Conservation (phyloP, 2,888 invertebrate species). For the Drosophila mayaguana region DNA sequence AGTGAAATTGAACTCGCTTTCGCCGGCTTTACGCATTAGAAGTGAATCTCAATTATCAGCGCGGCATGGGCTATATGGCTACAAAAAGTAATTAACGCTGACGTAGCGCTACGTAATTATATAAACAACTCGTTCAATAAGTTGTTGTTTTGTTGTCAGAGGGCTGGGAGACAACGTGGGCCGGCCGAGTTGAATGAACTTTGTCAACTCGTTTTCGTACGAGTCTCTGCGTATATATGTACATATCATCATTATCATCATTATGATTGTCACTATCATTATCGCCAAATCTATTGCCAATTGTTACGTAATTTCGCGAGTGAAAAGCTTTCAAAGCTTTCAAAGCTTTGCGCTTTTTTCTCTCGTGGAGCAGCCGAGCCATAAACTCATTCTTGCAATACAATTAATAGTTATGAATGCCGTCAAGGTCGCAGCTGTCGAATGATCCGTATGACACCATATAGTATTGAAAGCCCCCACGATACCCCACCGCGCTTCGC, state of each 20-base stretch:
- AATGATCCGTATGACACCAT: conserved; percentile 22
- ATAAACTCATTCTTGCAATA: conserved; percentile 19
- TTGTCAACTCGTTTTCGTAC: background rate
- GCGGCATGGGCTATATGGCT: background rate
- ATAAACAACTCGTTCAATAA: background rate
- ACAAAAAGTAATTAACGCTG: background rate
- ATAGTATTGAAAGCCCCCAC: background rate
- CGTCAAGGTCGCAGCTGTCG: conserved; percentile 40
- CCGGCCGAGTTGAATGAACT: conserved; percentile 22
- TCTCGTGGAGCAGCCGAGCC: background rate
- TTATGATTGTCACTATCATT: background rate
- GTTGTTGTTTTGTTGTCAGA: too few species aligned
- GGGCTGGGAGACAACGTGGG: too few species aligned
- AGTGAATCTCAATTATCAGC: background rate
- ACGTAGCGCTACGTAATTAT: background rate
- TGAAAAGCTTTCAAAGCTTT: conserved; percentile 11
- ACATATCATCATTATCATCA: background rate
- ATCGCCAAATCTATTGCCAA: background rate
- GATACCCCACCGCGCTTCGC: background rate
- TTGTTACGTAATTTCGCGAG: background rate
- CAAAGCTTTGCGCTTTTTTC: conserved; percentile 1
- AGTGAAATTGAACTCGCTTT: background rate
- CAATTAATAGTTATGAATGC: conserved; percentile 24
- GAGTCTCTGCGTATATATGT: background rate
- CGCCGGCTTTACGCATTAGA: background rate